Conservation (phyloP, 2,113 vertebrate genomes). For the Anthoscopus minutus region DNA sequence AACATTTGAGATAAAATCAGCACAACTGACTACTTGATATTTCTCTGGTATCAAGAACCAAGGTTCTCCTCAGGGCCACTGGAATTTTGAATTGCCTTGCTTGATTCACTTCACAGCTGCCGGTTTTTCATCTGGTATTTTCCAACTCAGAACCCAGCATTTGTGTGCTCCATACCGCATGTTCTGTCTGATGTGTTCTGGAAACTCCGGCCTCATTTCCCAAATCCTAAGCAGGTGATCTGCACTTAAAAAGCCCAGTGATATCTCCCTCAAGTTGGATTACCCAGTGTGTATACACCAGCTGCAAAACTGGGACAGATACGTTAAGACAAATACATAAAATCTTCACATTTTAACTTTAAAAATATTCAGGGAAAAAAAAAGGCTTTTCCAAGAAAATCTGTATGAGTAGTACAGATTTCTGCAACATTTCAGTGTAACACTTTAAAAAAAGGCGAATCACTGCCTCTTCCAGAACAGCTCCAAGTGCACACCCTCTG, state of each 20-base stretch:
- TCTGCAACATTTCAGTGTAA: neutral
- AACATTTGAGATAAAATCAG: neutral
- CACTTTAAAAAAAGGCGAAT: neutral
- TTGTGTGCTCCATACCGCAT: neutral
- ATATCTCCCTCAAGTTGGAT: neutral
- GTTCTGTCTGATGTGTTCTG: neutral
- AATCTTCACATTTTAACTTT: neutral
- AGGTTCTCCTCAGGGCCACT: neutral
- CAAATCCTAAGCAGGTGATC: conserved; percentile 1
- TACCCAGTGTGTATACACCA: neutral
- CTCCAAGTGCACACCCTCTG: neutral
- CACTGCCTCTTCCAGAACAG: neutral
- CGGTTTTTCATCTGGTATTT: conserved; percentile 1
- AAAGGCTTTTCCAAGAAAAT: neutral
- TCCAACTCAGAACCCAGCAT: neutral
- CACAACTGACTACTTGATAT: neutral
- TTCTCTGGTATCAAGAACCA: neutral
- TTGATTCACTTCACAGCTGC: neutral
- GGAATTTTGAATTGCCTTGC: neutral
- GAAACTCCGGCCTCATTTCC: conserved; percentile 29
- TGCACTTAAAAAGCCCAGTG: neutral
- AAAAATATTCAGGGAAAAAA: neutral
- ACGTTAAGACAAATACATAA: neutral
- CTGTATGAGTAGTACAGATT: neutral
- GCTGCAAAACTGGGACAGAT: neutral